Conservation (phyloP, 2,888 invertebrate genomes). For the Caenorhabditis sp. region DNA sequence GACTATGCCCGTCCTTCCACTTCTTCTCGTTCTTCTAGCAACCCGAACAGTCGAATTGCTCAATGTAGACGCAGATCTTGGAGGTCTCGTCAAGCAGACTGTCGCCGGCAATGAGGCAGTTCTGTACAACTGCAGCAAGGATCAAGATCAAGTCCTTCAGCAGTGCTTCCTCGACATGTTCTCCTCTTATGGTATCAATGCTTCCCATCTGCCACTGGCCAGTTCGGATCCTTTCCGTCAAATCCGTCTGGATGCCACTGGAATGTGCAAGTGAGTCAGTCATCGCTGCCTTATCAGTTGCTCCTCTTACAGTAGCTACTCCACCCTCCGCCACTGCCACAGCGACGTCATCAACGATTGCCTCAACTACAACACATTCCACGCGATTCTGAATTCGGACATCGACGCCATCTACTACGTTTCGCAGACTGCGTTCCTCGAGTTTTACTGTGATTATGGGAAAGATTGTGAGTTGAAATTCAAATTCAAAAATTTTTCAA, state of each 20-base stretch:
- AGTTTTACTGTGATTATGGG: conserved; percentile 57
- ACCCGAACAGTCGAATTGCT: conserved; percentile 2
- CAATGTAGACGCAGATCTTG: conserved; percentile 32
- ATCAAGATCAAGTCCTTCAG: conserved; percentile 47
- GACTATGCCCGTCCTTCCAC: too few relatives aligned
- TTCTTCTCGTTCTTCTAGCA: not conserved
- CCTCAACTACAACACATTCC: conserved; percentile 60
- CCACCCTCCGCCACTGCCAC: conserved; percentile 40
- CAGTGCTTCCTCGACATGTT: conserved; percentile 54
- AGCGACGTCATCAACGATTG: conserved; percentile 44
- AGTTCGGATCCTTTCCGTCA: conserved; percentile 37
- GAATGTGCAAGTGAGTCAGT: conserved; percentile 49
- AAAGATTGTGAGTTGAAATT: conserved; percentile 37
- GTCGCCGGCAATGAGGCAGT: conserved; percentile 53
- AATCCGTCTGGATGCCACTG: conserved; percentile 42
- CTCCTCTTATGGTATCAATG: conserved; percentile 31
- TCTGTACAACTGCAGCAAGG: conserved; percentile 47
- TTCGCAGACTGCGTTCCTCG: conserved; percentile 50
- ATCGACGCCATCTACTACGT: conserved; percentile 53
- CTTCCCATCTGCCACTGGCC: conserved; percentile 19
- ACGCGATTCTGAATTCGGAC: conserved; percentile 38
- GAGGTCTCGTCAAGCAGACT: conserved; percentile 53
- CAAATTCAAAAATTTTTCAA: too few relatives aligned
- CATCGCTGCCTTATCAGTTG: not conserved
- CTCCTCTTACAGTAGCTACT: conserved; percentile 35